Percentiles rank a stretch among this genome's conserved stretches.
Conservation (phyloP, 2,113 vertebrate species). For the Cavia aperea region DNA sequence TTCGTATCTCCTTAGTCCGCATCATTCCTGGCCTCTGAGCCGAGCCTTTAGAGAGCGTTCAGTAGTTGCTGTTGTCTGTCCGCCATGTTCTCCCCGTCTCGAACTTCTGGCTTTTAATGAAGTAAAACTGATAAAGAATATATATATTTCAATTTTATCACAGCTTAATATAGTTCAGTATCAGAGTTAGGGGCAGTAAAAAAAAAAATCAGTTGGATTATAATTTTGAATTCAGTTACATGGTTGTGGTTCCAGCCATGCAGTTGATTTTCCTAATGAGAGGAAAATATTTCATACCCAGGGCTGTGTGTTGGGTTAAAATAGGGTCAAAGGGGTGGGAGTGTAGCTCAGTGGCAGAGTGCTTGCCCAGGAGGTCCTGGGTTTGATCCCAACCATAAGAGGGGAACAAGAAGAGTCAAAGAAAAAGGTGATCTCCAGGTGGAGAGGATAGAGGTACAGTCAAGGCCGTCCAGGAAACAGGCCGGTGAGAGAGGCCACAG, state of each 20-base stretch:
- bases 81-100: not conserved
- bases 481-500: not conserved
- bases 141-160: not conserved
- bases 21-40: no score
- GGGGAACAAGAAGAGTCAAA: not conserved
- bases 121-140: not conserved
- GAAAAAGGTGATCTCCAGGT: not conserved
- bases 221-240: constrained; percentile 18
- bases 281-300: not conserved
- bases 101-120: constrained; percentile 20
- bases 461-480: not conserved
- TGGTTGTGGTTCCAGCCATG: not conserved
- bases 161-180: not conserved
- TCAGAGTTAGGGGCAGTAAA: not conserved
- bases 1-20: no score
- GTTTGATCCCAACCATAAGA: not conserved
- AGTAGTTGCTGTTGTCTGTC: no score
- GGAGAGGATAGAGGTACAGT: not conserved
- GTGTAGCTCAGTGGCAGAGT: not conserved
- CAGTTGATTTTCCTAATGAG: not conserved
- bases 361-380: not conserved
- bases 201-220: not conserved
- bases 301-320: not conserved
- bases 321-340: not conserved
- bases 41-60: no score